Evolutionary conservation across 2,113 vertebrate species (phyloP), one percentile per base, ranked within the genome.

Genomic region (Pedionomus torquatus): DNA sequence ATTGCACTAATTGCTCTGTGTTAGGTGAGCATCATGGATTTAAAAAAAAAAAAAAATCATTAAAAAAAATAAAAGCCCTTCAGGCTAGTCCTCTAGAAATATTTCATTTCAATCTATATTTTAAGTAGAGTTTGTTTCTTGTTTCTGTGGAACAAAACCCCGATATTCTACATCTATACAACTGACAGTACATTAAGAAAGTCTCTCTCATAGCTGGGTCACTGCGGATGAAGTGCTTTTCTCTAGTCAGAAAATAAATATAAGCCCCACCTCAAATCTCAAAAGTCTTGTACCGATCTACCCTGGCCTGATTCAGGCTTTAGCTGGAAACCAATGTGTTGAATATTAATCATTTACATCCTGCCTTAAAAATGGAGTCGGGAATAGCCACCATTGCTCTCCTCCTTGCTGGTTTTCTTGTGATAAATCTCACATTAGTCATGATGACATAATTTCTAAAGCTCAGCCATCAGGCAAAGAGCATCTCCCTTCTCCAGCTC

Each of bases 11-110:
- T 95, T 97, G 98, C 97, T 97, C 97, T 97, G 97, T 91, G 94
- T 98, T 97, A 98, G 98, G 98, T 98, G 97, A 98, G 97, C 97
- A 97, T 97, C 93, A 84, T 92, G 95, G 94, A 96, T 96, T 95
- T 1, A 83, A 95, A 94, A 95, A 91, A 95, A 69, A 89, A 95
- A 84, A 95, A 94, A 97, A 97, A 93, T 91, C 83, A 96, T 97
- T 91, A 94, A 93, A 94, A 93, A 96, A 95, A 96, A 89, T 94
- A 94, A 97, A 97, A 96, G 91, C 90, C 96, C 97, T 98, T 93
- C 78, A 96, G 97, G 97, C 97, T 93, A 96, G 95, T 97, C 96
- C 95, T 97, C 96, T 94, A 98, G 98, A 98, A 98, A 98, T 98
- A 98, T 98, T 98, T 98, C 90, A 98, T 97, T 96, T 96, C 89